Percentiles rank a stretch among this genome's conserved stretches.
Conservation (phyloP, 2,888 invertebrate species). For the Zele albiditarsus region DNA sequence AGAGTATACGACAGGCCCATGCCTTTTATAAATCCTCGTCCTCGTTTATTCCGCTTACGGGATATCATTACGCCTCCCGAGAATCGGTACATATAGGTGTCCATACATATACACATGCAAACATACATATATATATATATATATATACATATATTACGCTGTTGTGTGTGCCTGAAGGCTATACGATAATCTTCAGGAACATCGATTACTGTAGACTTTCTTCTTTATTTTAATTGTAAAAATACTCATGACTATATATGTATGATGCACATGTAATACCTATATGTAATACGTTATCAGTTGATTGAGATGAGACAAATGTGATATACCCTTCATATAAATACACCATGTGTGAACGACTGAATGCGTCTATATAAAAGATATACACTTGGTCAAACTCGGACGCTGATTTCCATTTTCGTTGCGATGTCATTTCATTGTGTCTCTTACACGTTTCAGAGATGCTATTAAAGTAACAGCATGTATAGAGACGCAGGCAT, state of each 20-base stretch:
- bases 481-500: background rate
- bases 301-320: too few species aligned
- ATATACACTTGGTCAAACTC: constrained; percentile 10
- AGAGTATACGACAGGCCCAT: constrained; percentile 66
- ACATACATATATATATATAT: background rate
- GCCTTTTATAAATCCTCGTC: constrained; percentile 71
- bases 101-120: constrained; percentile 11
- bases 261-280: background rate
- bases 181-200: constrained; percentile 26
- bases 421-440: background rate
- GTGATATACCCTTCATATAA: too few species aligned
- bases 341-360: too few species aligned
- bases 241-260: constrained; percentile 3
- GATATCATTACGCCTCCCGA: constrained; percentile 65
- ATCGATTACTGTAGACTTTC: constrained; percentile 19
- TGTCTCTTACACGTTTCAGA: background rate
- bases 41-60: constrained; percentile 61
- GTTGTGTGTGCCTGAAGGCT: constrained; percentile 35
- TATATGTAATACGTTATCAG: background rate
- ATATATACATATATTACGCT: too few species aligned
- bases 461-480: background rate
- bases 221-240: constrained; percentile 41
- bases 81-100: constrained; percentile 55
- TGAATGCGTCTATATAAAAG: too few species aligned
- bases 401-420: background rate